Evolutionary conservation across 23 tunicate species (phyloP), one percentile per base, ranked within the genome.

Genomic region (Ascidia mentula): DNA sequence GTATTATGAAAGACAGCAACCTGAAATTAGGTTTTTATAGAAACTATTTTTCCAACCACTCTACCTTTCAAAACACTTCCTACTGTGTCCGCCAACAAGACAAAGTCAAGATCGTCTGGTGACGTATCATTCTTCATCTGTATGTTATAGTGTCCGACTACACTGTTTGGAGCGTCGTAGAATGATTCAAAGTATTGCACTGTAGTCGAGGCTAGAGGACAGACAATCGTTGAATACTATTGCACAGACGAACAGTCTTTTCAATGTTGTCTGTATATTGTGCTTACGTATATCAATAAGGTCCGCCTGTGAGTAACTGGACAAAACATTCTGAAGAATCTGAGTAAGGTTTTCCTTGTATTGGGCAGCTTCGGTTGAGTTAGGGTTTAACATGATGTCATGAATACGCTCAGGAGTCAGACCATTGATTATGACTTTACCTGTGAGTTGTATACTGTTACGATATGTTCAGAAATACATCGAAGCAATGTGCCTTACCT

Each of bases 151-250:
- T 91, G 97, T 0, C 59, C 73, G 18, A 81, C 77, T 8, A 91
- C 80, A 15, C 69, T 46, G 59, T 85, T 76, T 5, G 77, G 30
- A 79, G 72, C 72, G 40, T 91, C 37, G n/a, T 40, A 32, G 7
- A 39, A 32, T 60, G 97, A 83, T 74, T 91, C 97, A 37, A 86
- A 74, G 65, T 91, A 91, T 40, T 86, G 87, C 36, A 82, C 86
- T 0, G 46, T 20, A n/a, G 89, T 72, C 6, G 93, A 65, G 59
- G 46, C 93, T 88, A 34, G 34, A 72, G 65, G 0, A 70, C n/a
- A 70, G 28, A 70, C 0, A 0, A 45, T 45, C 60, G 17, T 45
- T 45, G 18, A 18, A n/a, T n/a, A n/a, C n/a, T n/a, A n/a, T n/a
- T n/a, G n/a, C n/a, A n/a, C n/a, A n/a, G n/a, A n/a, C n/a, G n/a